phyloP scores from a whole-genome alignment of 2,888 invertebrate species.

The Mactromeris polynyma region DNA sequence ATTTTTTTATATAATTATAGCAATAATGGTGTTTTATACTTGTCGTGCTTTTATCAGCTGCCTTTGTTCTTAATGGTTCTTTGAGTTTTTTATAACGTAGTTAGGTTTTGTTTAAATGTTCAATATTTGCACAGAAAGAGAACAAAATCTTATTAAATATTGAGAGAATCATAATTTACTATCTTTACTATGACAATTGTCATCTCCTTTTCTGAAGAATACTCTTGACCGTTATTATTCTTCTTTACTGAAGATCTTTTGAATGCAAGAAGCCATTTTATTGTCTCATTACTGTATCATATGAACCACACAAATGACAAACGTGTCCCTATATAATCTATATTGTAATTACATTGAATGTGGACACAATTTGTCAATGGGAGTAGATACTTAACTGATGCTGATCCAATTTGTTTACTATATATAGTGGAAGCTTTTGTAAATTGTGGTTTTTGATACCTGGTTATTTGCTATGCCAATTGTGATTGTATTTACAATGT shows the following conservation, averaged over 20 bases:
- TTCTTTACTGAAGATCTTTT: not conserved
- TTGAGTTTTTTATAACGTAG: too few species aligned
- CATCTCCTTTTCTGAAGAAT: too few species aligned
- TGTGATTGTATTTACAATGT: too few species aligned
- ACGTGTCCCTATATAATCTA: not conserved
- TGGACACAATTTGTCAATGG: slow-evolving; percentile 1
- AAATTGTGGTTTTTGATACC: not conserved
- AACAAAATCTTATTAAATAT: not conserved
- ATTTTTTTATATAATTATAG: too few species aligned
- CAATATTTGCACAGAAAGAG: too few species aligned
- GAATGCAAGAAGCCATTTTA: not conserved
- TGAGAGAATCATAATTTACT: not conserved
- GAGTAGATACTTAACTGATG: not conserved
- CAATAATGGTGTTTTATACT: too few species aligned
- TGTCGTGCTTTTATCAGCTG: too few species aligned
- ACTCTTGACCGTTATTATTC: not conserved
- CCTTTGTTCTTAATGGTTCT: too few species aligned
- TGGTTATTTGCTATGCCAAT: too few species aligned
- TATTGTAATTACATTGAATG: not conserved
- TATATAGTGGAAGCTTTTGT: not conserved
- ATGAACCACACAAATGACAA: not conserved
- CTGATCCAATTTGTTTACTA: not conserved
- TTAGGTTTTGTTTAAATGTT: too few species aligned
- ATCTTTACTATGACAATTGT: not conserved
- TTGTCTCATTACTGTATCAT: not conserved